Evolutionary conservation across 2,888 invertebrate genomes (phyloP), one percentile per base, ranked within the genome.

Genomic region (Gortyna flavago): DNA sequence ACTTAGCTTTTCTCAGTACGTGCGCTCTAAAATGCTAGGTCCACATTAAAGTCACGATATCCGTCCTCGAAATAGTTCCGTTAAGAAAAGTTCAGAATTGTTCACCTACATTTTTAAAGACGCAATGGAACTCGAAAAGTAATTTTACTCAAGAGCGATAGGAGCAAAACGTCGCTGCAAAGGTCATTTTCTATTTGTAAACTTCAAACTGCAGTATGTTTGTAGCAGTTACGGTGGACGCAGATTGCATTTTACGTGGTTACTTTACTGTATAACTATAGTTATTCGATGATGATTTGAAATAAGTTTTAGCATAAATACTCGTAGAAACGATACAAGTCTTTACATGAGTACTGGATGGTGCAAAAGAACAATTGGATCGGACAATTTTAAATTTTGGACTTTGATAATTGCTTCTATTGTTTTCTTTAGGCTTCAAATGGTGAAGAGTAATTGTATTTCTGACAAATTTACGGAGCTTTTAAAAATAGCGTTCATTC

Each of bases 121-220:
- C 57, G 72, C 62, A 82, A 64, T 69, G 72, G 48, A 78, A 71
- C 54, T 76, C 75, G 41, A 67, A 85, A 72, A 59, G 70, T 77
- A 85, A 87, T 85, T 70, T 80, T 74, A 81, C 77, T 72, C 77
- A 81, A 73, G 51, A 84, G 75, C 70, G 62, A 72, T 80, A 81
- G 73, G 79, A 87, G 75, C 79, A 86, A 86, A 90, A 88, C 88
- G 89, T 89, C 87, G 72, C 75, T 80, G 85, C 69, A 85, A 85
- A 88, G 85, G 82, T 86, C 83, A 87, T 87, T 89, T 88, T 88
- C 87, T 88, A 87, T 89, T 87, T 87, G 88, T 87, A 85, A 72
- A 80, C 80, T 80, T 77, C 76, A 76, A 83, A 74, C 80, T 87
- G 75, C 78, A 84, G 81, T 87, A 80, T 81, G 81, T 84, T 81